Conservation (phyloP, 2,113 vertebrate species). For the Cebidichthys violaceus region DNA sequence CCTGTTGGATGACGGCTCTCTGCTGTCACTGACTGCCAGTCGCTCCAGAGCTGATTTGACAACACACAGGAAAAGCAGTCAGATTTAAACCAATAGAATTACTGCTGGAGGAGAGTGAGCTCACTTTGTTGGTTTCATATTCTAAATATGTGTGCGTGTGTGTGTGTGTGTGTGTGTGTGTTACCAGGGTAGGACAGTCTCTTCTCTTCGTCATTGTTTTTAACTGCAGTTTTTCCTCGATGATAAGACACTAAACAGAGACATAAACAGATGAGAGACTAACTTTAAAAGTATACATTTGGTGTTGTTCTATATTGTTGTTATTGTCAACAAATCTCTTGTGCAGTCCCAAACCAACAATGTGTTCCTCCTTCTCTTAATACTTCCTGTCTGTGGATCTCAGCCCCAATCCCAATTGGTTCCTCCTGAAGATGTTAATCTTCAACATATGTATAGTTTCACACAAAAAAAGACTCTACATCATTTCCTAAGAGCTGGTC, state of each 20-base stretch:
- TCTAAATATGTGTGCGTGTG: constrained; percentile 27
- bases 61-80: constrained; percentile 11
- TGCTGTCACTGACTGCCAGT: constrained; percentile 71
- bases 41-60: constrained; percentile 78
- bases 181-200: constrained; percentile 79
- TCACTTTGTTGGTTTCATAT: background rate
- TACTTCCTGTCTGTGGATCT: background rate
- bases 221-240: constrained; percentile 66
- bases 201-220: constrained; percentile 65
- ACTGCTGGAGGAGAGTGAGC: background rate
- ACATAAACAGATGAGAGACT: background rate
- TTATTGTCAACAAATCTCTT: background rate
- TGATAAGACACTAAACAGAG: constrained; percentile 79
- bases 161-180: constrained; percentile 10
- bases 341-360: background rate
- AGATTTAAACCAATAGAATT: background rate
- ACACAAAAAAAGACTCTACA: background rate
- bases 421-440: background rate
- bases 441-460: background rate
- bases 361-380: background rate
- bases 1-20: constrained; percentile 81
- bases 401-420: background rate
- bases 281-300: background rate
- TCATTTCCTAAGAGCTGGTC: background rate
- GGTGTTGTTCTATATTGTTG: background rate